Conservation (phyloP, 2,888 invertebrate genomes). For the Falcaria lacertinaria region DNA sequence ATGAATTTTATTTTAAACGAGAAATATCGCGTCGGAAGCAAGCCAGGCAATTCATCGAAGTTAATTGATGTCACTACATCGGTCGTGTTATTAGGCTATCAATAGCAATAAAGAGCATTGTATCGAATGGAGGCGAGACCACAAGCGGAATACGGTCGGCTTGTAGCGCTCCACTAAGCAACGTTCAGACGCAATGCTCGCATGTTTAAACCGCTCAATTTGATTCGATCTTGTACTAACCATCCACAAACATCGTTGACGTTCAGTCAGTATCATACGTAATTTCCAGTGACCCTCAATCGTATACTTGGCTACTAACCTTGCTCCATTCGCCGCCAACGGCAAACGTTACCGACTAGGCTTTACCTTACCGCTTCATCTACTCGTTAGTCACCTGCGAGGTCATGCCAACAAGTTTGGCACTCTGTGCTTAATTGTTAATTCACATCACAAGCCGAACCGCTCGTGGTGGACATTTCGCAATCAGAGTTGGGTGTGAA, state of each 20-base stretch:
- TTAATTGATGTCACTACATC: constrained; percentile 53
- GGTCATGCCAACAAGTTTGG: constrained; percentile 43
- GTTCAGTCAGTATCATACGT: constrained; percentile 31
- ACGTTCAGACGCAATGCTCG: not conserved
- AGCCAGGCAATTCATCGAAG: constrained; percentile 37
- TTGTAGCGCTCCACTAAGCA: not conserved
- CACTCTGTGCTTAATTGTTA: constrained; percentile 37
- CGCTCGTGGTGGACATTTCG: constrained; percentile 28
- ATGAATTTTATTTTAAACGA: constrained; percentile 36
- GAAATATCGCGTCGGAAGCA: constrained; percentile 6
- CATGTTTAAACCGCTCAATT: constrained; percentile 8
- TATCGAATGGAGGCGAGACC: constrained; percentile 6
- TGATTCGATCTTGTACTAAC: not conserved
- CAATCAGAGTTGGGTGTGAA: constrained; percentile 20
- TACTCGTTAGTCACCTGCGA: constrained; percentile 45
- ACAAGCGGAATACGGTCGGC: not conserved
- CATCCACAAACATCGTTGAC: constrained; percentile 14
- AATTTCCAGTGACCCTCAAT: constrained; percentile 43
- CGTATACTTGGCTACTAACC: constrained; percentile 54
- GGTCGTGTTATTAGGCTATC: constrained; percentile 35
- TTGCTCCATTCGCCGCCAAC: constrained; percentile 45
- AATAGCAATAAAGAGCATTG: constrained; percentile 19
- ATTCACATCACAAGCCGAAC: constrained; percentile 33
- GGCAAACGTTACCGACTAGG: constrained; percentile 36
- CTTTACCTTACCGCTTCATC: constrained; percentile 47